A percentile compares a stretch with the other conserved stretches of the same genome.
Evolutionary conservation across 2,888 invertebrate genomes (phyloP).

Genomic region (Phyllotreta striolata): DNA sequence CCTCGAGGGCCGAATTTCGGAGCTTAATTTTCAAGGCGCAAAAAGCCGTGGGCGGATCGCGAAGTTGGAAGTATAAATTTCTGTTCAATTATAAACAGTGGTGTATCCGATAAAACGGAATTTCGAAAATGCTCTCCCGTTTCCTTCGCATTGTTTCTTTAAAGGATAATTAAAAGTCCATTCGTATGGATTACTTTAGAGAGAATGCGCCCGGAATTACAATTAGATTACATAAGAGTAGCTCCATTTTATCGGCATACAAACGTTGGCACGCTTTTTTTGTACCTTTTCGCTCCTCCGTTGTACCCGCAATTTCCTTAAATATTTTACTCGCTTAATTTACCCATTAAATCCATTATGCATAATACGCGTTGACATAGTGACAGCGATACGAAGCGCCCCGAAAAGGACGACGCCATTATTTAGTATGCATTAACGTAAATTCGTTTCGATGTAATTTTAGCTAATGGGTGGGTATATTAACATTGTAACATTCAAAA

Average conservation of each 20-base stretch:
- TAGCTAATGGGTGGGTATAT: slow-evolving; percentile 16
- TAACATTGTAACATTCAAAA: slow-evolving; percentile 14
- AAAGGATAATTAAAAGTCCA: slow-evolving; percentile 13
- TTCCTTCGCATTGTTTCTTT: slow-evolving; percentile 5
- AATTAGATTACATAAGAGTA: not conserved
- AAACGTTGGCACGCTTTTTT: not conserved
- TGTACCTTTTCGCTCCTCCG: slow-evolving; percentile 1
- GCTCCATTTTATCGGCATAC: too few species aligned
- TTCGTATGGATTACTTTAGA: slow-evolving; percentile 11
- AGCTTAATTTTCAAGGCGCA: slow-evolving; percentile 37
- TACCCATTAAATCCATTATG: slow-evolving; percentile 23
- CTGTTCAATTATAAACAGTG: slow-evolving; percentile 40
- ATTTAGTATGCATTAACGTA: slow-evolving; percentile 20
- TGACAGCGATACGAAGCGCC: slow-evolving; percentile 16
- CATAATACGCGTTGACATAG: slow-evolving; percentile 21
- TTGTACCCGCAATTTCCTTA: slow-evolving; percentile 24
- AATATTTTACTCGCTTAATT: slow-evolving; percentile 28
- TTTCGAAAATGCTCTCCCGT: slow-evolving; percentile 5
- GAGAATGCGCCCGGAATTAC: slow-evolving; percentile 9
- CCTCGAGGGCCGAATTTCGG: slow-evolving; percentile 34
- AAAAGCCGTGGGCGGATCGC: slow-evolving; percentile 28
- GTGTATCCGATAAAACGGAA: slow-evolving; percentile 20
- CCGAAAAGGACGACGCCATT: slow-evolving; percentile 13
- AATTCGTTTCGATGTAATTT: slow-evolving; percentile 19
- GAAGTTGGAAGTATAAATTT: slow-evolving; percentile 38